Base-by-base conservation (phyloP, 2,888 invertebrate genomes). In the Eueremaeus valkanovi region DNA sequence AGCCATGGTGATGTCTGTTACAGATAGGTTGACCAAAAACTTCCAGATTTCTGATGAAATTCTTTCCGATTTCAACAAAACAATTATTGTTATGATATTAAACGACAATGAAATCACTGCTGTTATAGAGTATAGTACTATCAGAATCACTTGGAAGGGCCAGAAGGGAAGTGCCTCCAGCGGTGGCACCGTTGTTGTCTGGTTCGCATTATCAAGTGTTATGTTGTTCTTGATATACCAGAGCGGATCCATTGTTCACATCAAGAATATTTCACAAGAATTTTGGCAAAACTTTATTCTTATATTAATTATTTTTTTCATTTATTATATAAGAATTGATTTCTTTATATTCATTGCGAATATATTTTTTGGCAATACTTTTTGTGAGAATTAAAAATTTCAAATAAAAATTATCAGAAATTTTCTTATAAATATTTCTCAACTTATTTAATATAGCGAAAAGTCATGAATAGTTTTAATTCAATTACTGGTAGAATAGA, bases 1-100 rank as follows among this genome's bases (percentile, higher is more conserved):
- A 0, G 93, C 91, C 89, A 95, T 93, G 74, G 94, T 85, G 77
- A 95, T 89, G 83, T 95, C 95, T 61, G 94, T 92, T 49, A 93
- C 86, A 0, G 94, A 93, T 79, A 95, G 85, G 80, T 86, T 86
- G 82, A 92, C 90, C 81, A 95, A 92, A 83, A 94, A 93, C 40
- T 58, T 76, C 27, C 73, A 73, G 16, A 5, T 80, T 80, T 36
- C 83, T 27, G 74, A 42, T 29, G 81, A 83, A 76, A 78, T 81
- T 80, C 82, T 79, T 75, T 80, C 81, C 16, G 85, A 85, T 24
- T 81, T 79, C 0, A 82, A 79, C 75, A 86, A 83, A 16, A 85
- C 84, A 18, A 84, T 75, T 73, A 86, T 84, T 36, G 84, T 85
- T 29, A 84, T 81, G 8, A 82, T 77, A 80, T 86, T 86, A 13